Evolutionary conservation across 2,888 invertebrate genomes (phyloP), one percentile per base, ranked within the genome.

Genomic region (Drosophila parthenogenetica): DNA sequence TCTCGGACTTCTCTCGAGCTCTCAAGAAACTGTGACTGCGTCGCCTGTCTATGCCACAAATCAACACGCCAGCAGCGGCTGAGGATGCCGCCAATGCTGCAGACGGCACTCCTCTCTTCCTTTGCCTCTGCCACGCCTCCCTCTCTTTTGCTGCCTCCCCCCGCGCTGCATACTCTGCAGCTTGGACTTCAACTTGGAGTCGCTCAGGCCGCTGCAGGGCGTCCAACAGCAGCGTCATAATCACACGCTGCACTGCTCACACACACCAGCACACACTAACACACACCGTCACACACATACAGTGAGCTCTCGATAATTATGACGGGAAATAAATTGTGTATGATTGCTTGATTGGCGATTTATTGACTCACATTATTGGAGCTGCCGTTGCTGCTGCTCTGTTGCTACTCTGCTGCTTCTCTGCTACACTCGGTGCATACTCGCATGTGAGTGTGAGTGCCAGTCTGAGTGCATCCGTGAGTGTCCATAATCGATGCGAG

Each of bases 251-350:
- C 73, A 73, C 57, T 46, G 70, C 50, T 58, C 61, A 46, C 64
- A 69, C 57, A 57, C 35, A 49, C 25, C 48, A 16, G n/a, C 39
- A 45, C 46, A 59, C 19, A 25, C 42, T 17, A n/a, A 39, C 25
- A 48, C 46, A 55, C 29, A 32, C 42, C 35, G 22, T 50, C 43
- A 43, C 48, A 39, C 43, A 63, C 57, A 48, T 43, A 43, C 48
- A 75, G 51, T n/a, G 37, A 46, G 22, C 53, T 59, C 71, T 75
- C 78, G 82, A 89, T 88, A 89, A 90, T 91, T 91, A 91, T 91
- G 91, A 91, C 87, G 87, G 90, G 88, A 89, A 88, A 91, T 91
- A 90, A 91, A 90, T 90, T 91, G 84, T 90, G 83, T 87, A 85
- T 91, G 91, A 91, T 90, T 89, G 90, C 87, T 89, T 82, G 85